These are phyloP conservation scores for Drosophila flavopinicola DNA, from an alignment of 2,888 invertebrate genomes.

Conservation along the genomic window DNA sequence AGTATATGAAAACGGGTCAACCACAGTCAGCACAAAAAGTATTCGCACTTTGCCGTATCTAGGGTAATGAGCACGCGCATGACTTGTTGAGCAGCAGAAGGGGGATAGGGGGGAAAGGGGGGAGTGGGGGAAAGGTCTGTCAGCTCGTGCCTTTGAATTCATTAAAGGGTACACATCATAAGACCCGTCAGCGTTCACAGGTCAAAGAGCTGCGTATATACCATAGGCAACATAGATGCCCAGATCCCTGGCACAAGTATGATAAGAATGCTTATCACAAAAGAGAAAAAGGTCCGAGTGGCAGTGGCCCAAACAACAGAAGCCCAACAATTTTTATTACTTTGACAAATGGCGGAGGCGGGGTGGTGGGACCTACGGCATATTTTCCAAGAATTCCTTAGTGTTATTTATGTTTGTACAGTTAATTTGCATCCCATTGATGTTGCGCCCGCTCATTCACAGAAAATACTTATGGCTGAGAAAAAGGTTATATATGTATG, in stretches of 20 bases:
- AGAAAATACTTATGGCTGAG: slow-evolving; percentile 36
- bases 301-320: slow-evolving; percentile 51
- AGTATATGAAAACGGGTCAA: slow-evolving; percentile 34
- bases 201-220: slow-evolving; percentile 27
- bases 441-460: slow-evolving; percentile 66
- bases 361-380: neutral
- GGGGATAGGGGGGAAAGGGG: neutral
- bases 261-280: slow-evolving; percentile 63
- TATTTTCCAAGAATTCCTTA: slow-evolving; percentile 66
- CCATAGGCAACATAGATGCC: slow-evolving; percentile 54
- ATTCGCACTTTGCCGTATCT: slow-evolving; percentile 50
- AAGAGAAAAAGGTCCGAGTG: slow-evolving; percentile 26
- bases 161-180: slow-evolving; percentile 56
- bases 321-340: slow-evolving; percentile 74
- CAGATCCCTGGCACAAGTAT: slow-evolving; percentile 19
- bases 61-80: slow-evolving; percentile 64
- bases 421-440: slow-evolving; percentile 78
- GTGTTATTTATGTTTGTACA: slow-evolving; percentile 78
- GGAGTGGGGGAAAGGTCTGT: slow-evolving; percentile 2
- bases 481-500: slow-evolving; percentile 72
- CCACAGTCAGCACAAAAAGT: slow-evolving; percentile 46
- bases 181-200: slow-evolving; percentile 35
- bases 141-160: slow-evolving; percentile 65
- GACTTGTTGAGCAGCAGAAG: slow-evolving; percentile 13
- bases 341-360: slow-evolving; percentile 59